phyloP scores from a whole-genome alignment of 2,888 invertebrate genomes.

The Sphaerophoria taeniata region DNA sequence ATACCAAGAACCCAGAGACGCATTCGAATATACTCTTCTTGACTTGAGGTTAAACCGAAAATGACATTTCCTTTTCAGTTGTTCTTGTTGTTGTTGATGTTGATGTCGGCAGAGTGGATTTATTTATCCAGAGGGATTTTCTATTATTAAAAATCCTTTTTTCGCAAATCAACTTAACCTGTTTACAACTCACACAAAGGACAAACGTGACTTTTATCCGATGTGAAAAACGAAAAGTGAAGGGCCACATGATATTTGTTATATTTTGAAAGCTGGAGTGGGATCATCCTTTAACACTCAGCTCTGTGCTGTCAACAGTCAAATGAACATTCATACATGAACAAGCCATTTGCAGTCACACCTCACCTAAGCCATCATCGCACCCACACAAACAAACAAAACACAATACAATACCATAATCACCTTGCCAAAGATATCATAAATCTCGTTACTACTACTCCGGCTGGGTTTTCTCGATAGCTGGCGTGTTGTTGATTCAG shows the following conservation, averaged over 20 bases:
- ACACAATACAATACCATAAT: slow-evolving; percentile 65
- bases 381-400: slow-evolving; percentile 46
- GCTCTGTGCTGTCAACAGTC: background rate
- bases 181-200: background rate
- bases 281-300: no score
- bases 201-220: slow-evolving; percentile 30
- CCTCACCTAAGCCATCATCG: background rate
- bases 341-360: background rate
- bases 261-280: background rate
- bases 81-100: background rate
- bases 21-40: background rate
- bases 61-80: slow-evolving; percentile 9
- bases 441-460: slow-evolving; percentile 77
- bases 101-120: background rate
- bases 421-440: slow-evolving; percentile 81
- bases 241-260: background rate
- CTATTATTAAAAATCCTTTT: slow-evolving; percentile 28
- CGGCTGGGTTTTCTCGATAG: slow-evolving; percentile 66
- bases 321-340: slow-evolving; percentile 7
- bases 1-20: no score
- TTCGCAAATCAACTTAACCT: slow-evolving; percentile 34
- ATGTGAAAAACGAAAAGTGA: background rate
- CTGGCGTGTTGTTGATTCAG: slow-evolving; percentile 50
- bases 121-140: background rate
- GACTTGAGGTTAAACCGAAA: slow-evolving; percentile 9